phyloP scores from a whole-genome alignment of 2,797 vertebrate species.

The Otolemur crassicaudatus region DNA sequence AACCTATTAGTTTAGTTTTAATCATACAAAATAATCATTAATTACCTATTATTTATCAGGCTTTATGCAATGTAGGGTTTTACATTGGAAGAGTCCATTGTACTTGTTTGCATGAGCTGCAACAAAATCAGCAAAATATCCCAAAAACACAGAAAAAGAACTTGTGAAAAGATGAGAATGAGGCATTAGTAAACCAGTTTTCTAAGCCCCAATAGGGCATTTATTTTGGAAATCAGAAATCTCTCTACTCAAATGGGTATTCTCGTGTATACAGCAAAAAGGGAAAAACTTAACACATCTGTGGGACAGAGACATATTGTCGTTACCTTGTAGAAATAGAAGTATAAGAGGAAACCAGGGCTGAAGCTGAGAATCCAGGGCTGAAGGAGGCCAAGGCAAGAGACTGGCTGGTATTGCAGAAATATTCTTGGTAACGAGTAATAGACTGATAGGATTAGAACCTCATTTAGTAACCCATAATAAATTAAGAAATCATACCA shows the following conservation, averaged over 20 bases:
- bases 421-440: background rate
- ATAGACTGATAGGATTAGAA: background rate
- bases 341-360: background rate
- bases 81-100: background rate
- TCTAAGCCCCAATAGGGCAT: background rate
- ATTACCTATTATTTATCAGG: background rate
- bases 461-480: background rate
- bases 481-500: background rate
- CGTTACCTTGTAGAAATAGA: background rate
- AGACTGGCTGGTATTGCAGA: accelerated
- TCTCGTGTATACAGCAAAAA: background rate
- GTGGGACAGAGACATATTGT: background rate
- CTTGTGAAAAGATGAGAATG: background rate
- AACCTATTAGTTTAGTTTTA: background rate
- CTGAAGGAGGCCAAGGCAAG: background rate
- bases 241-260: background rate
- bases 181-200: background rate
- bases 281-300: background rate
- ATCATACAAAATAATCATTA: background rate
- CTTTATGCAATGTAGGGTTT: background rate
- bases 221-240: background rate
- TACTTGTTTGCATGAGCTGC: background rate
- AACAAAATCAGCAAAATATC: background rate
- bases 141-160: background rate
- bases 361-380: background rate